These are phyloP conservation scores for Platysteira castanea DNA, from an alignment of 2,113 vertebrate genomes.

Conservation along the genomic window DNA sequence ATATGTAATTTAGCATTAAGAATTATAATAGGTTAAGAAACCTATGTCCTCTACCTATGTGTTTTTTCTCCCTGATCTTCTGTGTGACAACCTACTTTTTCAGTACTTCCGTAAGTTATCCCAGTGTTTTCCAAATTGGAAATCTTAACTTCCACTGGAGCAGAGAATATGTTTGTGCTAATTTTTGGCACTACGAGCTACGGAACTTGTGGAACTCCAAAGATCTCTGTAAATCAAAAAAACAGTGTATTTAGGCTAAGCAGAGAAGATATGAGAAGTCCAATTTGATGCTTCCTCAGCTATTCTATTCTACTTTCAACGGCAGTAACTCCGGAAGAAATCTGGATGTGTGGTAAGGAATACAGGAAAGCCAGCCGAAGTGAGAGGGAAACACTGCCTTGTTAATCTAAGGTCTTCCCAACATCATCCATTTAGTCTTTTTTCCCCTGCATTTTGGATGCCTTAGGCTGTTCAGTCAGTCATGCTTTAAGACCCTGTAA, in stretches of 20 bases:
- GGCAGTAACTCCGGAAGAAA: neutral
- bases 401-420: neutral
- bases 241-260: neutral
- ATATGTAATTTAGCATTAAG: neutral
- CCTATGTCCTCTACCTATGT: neutral
- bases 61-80: neutral
- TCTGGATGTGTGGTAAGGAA: neutral
- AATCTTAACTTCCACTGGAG: neutral
- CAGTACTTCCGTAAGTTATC: neutral
- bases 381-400: neutral
- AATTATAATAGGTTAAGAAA: neutral
- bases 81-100: neutral
- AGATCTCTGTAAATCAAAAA: neutral
- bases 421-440: neutral
- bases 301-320: neutral
- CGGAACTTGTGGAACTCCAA: neutral
- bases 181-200: neutral
- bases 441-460: neutral
- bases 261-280: neutral
- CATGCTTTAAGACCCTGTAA: neutral
- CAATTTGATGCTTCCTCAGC: neutral
- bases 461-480: constrained; percentile 8
- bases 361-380: neutral
- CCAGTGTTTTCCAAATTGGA: neutral
- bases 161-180: neutral